phyloP scores from a whole-genome alignment of 2,797 vertebrate species.

The Atherinosoma microstoma region DNA sequence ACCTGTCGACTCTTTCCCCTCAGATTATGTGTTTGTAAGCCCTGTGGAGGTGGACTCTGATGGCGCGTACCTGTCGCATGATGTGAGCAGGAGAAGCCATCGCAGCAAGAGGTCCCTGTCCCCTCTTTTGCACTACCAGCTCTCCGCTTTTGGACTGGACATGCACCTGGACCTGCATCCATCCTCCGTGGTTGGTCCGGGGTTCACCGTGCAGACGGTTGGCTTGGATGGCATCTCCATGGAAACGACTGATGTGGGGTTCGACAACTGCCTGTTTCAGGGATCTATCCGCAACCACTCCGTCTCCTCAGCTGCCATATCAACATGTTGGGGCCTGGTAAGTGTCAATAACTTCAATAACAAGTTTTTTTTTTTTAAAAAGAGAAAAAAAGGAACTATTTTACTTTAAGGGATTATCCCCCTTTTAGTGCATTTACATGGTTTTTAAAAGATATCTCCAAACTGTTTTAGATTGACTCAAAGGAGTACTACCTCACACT shows the following conservation, averaged over 20 bases:
- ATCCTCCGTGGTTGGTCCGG: slow-evolving; percentile 87
- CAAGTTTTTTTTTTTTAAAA: neutral
- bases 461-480: neutral
- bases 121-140: slow-evolving; percentile 87
- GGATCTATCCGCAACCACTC: slow-evolving; percentile 93
- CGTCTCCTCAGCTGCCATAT: slow-evolving; percentile 91
- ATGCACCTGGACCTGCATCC: slow-evolving; percentile 92
- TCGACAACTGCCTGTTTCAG: slow-evolving; percentile 93
- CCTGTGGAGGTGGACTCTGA: slow-evolving; percentile 92
- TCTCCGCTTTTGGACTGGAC: slow-evolving; percentile 93
- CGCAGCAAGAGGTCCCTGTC: slow-evolving; percentile 88
- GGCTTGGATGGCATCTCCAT: slow-evolving; percentile 84
- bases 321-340: slow-evolving; percentile 94
- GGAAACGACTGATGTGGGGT: slow-evolving; percentile 70
- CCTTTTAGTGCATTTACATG: neutral
- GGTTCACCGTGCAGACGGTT: slow-evolving; percentile 91
- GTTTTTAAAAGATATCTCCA: neutral
- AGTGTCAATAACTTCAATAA: slow-evolving; percentile 74
- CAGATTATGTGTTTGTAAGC: slow-evolving; percentile 94
- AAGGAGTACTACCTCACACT: neutral
- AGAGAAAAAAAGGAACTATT: no score
- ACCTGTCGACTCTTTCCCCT: slow-evolving; percentile 24
- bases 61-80: slow-evolving; percentile 89
- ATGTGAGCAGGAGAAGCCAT: slow-evolving; percentile 85
- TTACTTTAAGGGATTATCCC: no score